Base-by-base conservation (phyloP, 1,140 invertebrate genomes). In the Choristoneura fumiferana region DNA sequence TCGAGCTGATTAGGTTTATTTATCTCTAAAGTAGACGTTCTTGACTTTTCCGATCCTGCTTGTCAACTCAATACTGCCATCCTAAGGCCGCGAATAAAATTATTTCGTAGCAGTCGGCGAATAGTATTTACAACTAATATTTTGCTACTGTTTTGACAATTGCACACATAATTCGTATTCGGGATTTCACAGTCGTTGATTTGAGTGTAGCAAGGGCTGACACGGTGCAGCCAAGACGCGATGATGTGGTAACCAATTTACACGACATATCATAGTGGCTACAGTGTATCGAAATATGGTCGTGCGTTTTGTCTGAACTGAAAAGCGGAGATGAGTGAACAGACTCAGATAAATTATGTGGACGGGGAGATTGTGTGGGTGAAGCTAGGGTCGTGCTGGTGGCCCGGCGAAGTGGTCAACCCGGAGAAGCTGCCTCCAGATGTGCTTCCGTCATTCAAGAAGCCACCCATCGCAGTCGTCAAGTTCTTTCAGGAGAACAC, bases 291-390 rank as follows among this genome's bases (percentile, higher is more conserved):
- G 83, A 87, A 88, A 86, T 88, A 88, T 88, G 85, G 85, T 88
- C 73, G 82, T 87, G 70, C 78, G 69, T 80, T 77, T 83, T 62
- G 76, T 58, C 64, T 89, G 75, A 86, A 77, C 70, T 81, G 66
- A 77, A 72, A 64, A 81, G 76, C 77, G 78, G 81, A 81, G 78
- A 90, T 90, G 89, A 80, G 86, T 82, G 87, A 89, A 62, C 80
- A 88, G 69, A 78, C 76, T 72, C 92, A 94, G 89, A 92, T 91
- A 62, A 90, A 90, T 69, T 96, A 95, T 84, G 87, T 91, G 61
- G 92, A 94, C 64, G 94, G 94, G 39, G 94, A 95, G 65, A 87
- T 95, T 54, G 95, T 96, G 54, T 96, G 95, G 95, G 94, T 95
- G 1, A 96, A 96, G 79, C 81, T 96, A 17, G 91, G 94, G 8